Evolutionary conservation across 1,140 invertebrate species (phyloP).

Genomic region (Brachionus calyciflorus): DNA sequence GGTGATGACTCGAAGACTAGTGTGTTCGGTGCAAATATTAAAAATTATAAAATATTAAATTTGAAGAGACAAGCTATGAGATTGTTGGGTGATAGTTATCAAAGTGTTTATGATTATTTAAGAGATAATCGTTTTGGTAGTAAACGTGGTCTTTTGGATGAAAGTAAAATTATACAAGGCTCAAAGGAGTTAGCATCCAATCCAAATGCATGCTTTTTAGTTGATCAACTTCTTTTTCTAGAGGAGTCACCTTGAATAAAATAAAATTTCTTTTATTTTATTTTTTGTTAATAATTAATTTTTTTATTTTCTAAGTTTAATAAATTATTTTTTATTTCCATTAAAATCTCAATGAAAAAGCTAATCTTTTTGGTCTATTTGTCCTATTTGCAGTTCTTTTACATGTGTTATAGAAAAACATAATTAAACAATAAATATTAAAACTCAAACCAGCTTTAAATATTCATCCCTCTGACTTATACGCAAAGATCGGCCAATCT

Average conservation of each 20-base stretch:
- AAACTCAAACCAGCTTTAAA: too few species aligned
- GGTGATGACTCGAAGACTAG: slow-evolving; percentile 55
- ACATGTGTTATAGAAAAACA: too few species aligned
- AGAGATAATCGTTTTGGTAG: slow-evolving; percentile 52
- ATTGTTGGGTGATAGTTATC: slow-evolving; percentile 54
- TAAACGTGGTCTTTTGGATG: slow-evolving; percentile 47
- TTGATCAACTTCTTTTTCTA: slow-evolving; percentile 59
- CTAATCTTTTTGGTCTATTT: too few species aligned
- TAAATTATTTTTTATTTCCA: too few species aligned
- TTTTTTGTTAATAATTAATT: slow-evolving; percentile 1
- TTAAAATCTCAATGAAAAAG: too few species aligned
- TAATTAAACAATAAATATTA: too few species aligned
- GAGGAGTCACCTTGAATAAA: slow-evolving; percentile 50
- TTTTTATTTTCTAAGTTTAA: background rate
- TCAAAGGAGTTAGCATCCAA: slow-evolving; percentile 55
- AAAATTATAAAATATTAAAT: slow-evolving; percentile 57
- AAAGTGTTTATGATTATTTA: slow-evolving; percentile 57
- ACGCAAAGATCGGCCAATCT: too few species aligned
- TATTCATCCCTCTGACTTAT: too few species aligned
- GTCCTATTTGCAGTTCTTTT: too few species aligned
- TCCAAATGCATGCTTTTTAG: slow-evolving; percentile 58
- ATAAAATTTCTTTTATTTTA: background rate
- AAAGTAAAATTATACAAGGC: slow-evolving; percentile 50
- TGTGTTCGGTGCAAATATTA: slow-evolving; percentile 56
- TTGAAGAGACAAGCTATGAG: slow-evolving; percentile 57